These are phyloP conservation scores for human (Homo sapiens) DNA, from an alignment of 2,113 vertebrate species.

Conservation along the genomic window GRCh38 chr17:16888501-16889000, in stretches of 20 bases:
- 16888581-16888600: not conserved
- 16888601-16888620: not conserved
- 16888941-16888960: too few relatives aligned
- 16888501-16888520: not conserved
- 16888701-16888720: not conserved
- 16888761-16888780: not conserved
- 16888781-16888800: not conserved
- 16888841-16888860: not conserved
- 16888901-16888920: too few relatives aligned
- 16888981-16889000: too few relatives aligned
- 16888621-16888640: not conserved
- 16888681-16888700: not conserved
- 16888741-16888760: not conserved
- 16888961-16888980: too few relatives aligned
- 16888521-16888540: not conserved
- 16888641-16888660: not conserved
- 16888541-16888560: not conserved
- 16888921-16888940: too few relatives aligned
- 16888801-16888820: not conserved
- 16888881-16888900: too few relatives aligned
- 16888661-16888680: not conserved
- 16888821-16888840: not conserved
- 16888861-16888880: too few relatives aligned
- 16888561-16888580: not conserved
- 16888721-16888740: not conserved